phyloP scores from a whole-genome alignment of 2,113 vertebrate genomes.

The Lepisosteus osseus region DNA sequence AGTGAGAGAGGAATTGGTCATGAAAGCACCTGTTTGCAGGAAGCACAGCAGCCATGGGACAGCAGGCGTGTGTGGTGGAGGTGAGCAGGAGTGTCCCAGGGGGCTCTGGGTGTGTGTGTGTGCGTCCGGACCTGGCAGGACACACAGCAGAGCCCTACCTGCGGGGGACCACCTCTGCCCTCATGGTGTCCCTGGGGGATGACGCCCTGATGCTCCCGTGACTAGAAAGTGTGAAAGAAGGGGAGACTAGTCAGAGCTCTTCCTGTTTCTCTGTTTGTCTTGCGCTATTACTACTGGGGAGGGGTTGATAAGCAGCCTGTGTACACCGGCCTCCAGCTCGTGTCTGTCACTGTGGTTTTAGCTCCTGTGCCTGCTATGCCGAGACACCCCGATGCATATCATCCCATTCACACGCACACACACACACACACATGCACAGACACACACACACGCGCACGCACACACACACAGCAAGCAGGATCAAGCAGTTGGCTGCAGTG shows the following conservation, averaged over 20 bases:
- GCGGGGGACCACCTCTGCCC: too few species aligned
- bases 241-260: background rate
- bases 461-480: too few species aligned
- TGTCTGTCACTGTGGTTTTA: background rate
- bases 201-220: background rate
- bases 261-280: background rate
- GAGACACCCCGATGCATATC: slow-evolving; percentile 25
- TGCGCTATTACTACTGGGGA: background rate
- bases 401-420: slow-evolving; percentile 21
- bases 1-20: background rate
- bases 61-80: background rate
- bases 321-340: too few species aligned
- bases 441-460: background rate
- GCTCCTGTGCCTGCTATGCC: slow-evolving; percentile 22
- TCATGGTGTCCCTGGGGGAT: background rate
- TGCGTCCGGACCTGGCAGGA: background rate
- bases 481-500: too few species aligned
- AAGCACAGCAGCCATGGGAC: background rate
- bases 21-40: background rate
- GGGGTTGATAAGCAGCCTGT: too few species aligned
- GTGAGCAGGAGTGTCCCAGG: slow-evolving; percentile 24
- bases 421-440: background rate
- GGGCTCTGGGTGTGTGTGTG: background rate
- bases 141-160: too few species aligned
- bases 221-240: background rate